Evolutionary conservation across 2,113 vertebrate species (phyloP).

Genomic region (Vidua chalybeata): DNA sequence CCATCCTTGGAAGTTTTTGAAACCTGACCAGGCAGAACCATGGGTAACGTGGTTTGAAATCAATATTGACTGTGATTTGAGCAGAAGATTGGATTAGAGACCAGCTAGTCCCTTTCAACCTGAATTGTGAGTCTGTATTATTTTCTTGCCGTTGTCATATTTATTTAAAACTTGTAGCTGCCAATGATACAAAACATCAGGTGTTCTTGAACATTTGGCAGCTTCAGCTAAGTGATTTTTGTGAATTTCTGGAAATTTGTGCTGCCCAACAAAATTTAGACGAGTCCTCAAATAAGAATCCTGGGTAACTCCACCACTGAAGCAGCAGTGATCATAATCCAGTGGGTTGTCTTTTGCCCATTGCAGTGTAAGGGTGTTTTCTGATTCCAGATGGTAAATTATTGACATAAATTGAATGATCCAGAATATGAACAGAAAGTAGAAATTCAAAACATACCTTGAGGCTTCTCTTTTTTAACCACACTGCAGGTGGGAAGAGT

Average conservation of each 20-base stretch:
- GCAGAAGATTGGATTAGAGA: neutral
- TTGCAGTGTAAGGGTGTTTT: neutral
- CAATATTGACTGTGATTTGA: neutral
- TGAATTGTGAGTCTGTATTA: neutral
- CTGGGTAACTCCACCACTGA: neutral
- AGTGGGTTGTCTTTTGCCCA: fast-evolving
- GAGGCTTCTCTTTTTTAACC: neutral
- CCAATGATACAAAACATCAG: neutral
- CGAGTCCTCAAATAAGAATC: neutral
- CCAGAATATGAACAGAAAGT: neutral
- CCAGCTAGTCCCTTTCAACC: neutral
- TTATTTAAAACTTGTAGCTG: constrained; percentile 19
- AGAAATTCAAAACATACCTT: neutral
- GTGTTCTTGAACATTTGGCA: constrained; percentile 17
- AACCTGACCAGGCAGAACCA: neutral
- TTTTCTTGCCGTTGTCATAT: neutral
- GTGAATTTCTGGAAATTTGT: neutral
- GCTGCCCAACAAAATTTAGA: neutral
- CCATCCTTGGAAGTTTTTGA: neutral
- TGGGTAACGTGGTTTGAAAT: neutral
- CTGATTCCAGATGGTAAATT: neutral
- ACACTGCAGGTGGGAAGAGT: neutral
- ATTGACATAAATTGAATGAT: neutral
- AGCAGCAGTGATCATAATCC: neutral
- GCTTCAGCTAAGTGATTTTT: neutral